Base-by-base conservation (phyloP, 2,888 invertebrate species). In the Harpalus rufipes region DNA sequence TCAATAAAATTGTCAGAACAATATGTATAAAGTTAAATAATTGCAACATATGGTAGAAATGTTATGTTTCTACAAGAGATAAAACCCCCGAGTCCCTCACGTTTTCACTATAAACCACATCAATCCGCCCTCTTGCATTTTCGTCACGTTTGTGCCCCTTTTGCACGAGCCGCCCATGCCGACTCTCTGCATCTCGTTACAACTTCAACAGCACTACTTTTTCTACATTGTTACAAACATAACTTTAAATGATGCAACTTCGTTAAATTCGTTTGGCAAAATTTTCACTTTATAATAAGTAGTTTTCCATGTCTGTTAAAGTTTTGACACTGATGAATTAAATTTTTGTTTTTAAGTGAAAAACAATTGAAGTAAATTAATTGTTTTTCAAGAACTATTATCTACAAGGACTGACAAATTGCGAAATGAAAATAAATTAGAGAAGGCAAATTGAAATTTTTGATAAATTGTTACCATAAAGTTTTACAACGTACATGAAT, bases 181-280 rank as follows among this genome's bases (percentile, higher is more conserved):
- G 16, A 14, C 18, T 41, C 16, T 14, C 14, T 12, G 72, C 72
- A 74, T 74, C 72, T 74, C 72, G 44, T 74, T 74, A 16, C 72
- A 74, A 74, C 72, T 74, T 74, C 44, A 74, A 74, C 72, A 51
- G 18, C 41, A 44, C 41, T 74, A 74, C 72, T 74, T 44, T 74
- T 51, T 12, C 44, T 51, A 51, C 44, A 51, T 51, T 51, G 44
- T 51, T 51, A 51, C 44, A 51, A 51, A 51, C 44, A 51, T 51
- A 51, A 51, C 44, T 51, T 51, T 51, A 51, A 51, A 51, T 51
- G 44, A 51, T 51, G 44, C 44, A 51, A 51, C 44, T 59, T 59
- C 59, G 18, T 59, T 59, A 59, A 59, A 59, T 59, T 59, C 14
- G 8, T 59, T 59, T 59, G n/a, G 18, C 1, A 16, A 59, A 16